A percentile compares a stretch with the other conserved stretches of the same genome.
phyloP scores from a whole-genome alignment of 2,797 vertebrate species.

The Alosa sapidissima region DNA sequence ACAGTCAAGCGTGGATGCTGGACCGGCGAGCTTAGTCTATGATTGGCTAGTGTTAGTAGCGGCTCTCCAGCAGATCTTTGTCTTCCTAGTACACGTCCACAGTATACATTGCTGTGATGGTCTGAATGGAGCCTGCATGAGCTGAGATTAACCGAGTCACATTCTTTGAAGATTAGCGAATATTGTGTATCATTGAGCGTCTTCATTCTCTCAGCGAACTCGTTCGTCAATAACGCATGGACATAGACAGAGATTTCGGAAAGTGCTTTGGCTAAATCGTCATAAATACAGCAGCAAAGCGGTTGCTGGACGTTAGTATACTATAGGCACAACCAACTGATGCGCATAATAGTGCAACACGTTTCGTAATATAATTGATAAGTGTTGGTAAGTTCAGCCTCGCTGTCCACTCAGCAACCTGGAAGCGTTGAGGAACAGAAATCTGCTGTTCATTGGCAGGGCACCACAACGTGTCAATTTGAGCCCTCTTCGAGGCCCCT shows the following conservation, averaged over 20 bases:
- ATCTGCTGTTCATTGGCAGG: neutral
- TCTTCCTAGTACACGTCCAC: slow-evolving; percentile 30
- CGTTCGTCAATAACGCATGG: neutral
- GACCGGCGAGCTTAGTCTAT: slow-evolving; percentile 45
- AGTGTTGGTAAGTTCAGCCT: neutral
- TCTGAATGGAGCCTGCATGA: slow-evolving; percentile 23
- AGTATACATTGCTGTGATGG: slow-evolving; percentile 39
- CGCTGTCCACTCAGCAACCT: neutral
- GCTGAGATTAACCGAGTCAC: slow-evolving; percentile 33
- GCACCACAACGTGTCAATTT: neutral
- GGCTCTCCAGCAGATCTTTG: slow-evolving; percentile 47
- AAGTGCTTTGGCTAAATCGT: neutral
- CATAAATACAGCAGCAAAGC: neutral
- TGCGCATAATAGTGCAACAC: slow-evolving; percentile 30
- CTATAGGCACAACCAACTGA: slow-evolving; percentile 17
- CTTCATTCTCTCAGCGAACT: slow-evolving; percentile 5
- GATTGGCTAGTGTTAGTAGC: slow-evolving; percentile 59
- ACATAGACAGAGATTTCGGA: neutral
- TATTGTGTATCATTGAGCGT: slow-evolving; percentile 41
- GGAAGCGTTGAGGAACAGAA: neutral
- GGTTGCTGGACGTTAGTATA: neutral
- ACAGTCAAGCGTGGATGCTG: slow-evolving; percentile 19
- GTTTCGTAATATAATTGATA: neutral
- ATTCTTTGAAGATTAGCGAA: slow-evolving; percentile 46
- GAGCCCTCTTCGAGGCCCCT: neutral